Percentiles rank a stretch among this genome's conserved stretches.
These are phyloP conservation scores for Nomada flava DNA, from an alignment of 2,888 invertebrate genomes.

Conservation along the genomic window DNA sequence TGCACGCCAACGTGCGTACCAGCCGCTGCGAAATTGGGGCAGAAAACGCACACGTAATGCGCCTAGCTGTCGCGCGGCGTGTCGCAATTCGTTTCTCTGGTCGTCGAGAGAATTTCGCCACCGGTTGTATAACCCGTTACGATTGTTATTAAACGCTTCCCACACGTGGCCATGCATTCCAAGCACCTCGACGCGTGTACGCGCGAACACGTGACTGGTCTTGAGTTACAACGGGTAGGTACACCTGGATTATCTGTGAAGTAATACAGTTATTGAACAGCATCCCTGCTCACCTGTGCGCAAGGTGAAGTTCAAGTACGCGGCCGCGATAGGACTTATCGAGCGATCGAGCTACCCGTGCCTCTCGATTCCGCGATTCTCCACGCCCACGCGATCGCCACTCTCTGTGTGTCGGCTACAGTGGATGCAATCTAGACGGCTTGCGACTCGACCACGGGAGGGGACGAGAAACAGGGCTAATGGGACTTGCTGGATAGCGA, in stretches of 20 bases:
- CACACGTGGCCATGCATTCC: slow-evolving; percentile 39
- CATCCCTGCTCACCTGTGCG: slow-evolving; percentile 32
- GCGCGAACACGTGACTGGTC: background rate
- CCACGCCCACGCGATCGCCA: slow-evolving; percentile 48
- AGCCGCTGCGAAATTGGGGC: background rate
- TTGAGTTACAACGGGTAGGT: slow-evolving; percentile 1
- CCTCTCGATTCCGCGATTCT: slow-evolving; percentile 48
- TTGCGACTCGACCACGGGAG: background rate
- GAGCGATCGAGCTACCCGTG: slow-evolving; percentile 41
- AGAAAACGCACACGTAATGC: slow-evolving; percentile 1
- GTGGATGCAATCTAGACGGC: background rate
- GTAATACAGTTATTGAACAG: slow-evolving; percentile 54
- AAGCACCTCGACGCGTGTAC: background rate
- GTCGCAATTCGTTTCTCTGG: slow-evolving; percentile 26
- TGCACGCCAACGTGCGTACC: slow-evolving; percentile 29
- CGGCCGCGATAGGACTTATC: slow-evolving; percentile 60
- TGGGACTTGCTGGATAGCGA: slow-evolving; percentile 2
- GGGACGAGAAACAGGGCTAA: slow-evolving; percentile 20
- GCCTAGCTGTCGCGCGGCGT: slow-evolving; percentile 27
- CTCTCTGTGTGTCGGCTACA: background rate
- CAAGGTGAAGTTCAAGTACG: slow-evolving; percentile 38
- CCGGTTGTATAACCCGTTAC: slow-evolving; percentile 47
- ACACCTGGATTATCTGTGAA: slow-evolving; percentile 15
- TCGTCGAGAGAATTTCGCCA: slow-evolving; percentile 28
- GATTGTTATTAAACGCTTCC: slow-evolving; percentile 55